Conservation (phyloP, 2,113 vertebrate genomes). For the Macrotus californicus region DNA sequence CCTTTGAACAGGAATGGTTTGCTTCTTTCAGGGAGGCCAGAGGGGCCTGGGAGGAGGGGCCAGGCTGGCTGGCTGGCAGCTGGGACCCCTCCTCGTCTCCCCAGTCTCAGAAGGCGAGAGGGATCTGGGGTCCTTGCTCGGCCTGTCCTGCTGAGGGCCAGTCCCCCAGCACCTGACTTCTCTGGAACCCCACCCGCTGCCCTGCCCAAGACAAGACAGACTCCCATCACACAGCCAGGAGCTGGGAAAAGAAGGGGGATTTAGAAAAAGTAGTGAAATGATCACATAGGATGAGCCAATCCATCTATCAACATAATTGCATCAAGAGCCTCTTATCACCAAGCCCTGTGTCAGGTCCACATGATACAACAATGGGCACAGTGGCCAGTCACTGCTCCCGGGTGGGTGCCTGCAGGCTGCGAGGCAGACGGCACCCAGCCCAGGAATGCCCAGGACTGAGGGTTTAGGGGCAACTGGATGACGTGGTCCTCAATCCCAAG, state of each 20-base stretch:
- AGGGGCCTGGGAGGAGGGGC: no score
- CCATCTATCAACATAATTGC: not conserved
- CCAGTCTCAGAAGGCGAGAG: not conserved
- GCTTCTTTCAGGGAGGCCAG: not conserved
- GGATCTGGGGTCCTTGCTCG: no score
- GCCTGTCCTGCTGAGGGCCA: not conserved
- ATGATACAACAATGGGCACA: accelerated
- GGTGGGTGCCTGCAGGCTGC: no score
- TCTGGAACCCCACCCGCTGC: not conserved
- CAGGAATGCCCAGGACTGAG: not conserved
- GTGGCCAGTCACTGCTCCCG: accelerated
- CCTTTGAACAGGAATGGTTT: not conserved
- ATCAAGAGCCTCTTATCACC: not conserved
- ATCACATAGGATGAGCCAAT: not conserved
- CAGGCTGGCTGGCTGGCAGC: not conserved
- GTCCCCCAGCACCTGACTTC: not conserved
- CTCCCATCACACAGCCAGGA: not conserved
- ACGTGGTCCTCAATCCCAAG: not conserved
- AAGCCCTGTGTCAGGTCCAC: not conserved
- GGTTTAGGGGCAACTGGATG: not conserved
- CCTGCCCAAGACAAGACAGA: not conserved
- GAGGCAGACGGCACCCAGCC: not conserved
- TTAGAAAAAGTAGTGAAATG: not conserved
- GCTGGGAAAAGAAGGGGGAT: not conserved
- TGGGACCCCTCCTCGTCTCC: not conserved